phyloP scores from a whole-genome alignment of 2,888 invertebrate genomes.

The Corythucha ciliata region DNA sequence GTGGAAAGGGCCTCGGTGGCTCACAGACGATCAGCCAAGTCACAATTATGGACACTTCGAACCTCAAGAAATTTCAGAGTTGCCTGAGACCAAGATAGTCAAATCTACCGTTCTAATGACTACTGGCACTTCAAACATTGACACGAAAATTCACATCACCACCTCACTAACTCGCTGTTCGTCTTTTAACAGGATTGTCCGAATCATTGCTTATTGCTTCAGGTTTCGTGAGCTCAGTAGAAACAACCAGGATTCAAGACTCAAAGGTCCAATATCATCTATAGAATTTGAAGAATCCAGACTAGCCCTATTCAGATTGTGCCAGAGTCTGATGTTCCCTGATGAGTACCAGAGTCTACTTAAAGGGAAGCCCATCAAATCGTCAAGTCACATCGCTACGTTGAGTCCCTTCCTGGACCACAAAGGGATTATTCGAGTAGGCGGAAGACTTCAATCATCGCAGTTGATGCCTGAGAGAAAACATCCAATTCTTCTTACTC shows the following conservation, averaged over 20 bases:
- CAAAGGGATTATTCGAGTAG: conserved; percentile 1
- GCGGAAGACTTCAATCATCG: conserved; percentile 3
- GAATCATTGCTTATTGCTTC: neutral
- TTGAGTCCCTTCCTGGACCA: conserved; percentile 8
- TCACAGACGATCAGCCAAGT: too few relatives aligned
- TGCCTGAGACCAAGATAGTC: neutral
- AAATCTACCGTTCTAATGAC: neutral
- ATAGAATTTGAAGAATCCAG: neutral
- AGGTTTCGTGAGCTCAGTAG: neutral
- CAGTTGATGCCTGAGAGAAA: conserved; percentile 1
- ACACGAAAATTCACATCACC: neutral
- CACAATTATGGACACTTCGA: too few relatives aligned
- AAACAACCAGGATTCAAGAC: too few relatives aligned
- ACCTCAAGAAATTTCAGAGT: too few relatives aligned
- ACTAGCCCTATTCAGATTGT: neutral
- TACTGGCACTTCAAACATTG: neutral
- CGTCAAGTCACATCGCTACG: neutral
- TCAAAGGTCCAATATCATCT: neutral
- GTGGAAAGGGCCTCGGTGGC: conserved; percentile 1
- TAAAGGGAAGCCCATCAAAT: neutral
- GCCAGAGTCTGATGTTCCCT: neutral
- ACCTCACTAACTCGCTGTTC: neutral
- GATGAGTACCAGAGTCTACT: neutral
- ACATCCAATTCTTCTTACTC: conserved; percentile 1
- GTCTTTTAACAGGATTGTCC: neutral